Percentiles rank a stretch among this genome's conserved stretches.
phyloP scores from a whole-genome alignment of 2,113 vertebrate species.

The Anser cygnoides region DNA sequence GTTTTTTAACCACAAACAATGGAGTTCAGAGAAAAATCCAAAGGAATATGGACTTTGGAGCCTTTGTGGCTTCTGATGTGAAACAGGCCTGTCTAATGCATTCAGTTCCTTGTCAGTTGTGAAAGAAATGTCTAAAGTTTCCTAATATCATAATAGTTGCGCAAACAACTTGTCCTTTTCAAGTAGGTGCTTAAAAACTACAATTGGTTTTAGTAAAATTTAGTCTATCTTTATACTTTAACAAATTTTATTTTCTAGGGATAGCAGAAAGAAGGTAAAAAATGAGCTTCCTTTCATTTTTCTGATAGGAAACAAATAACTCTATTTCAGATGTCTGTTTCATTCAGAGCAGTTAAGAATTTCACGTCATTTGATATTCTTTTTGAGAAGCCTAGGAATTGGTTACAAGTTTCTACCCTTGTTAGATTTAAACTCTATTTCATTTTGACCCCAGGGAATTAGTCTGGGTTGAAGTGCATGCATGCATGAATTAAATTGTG shows the following conservation, averaged over 20 bases:
- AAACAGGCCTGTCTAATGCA: conserved; percentile 51
- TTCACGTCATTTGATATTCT: conserved; percentile 14
- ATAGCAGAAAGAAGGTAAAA: neutral
- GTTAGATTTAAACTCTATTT: conserved; percentile 25
- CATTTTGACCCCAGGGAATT: neutral
- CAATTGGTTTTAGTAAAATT: conserved; percentile 12
- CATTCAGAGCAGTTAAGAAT: conserved; percentile 15
- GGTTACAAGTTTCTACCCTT: neutral
- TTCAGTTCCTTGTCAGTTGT: conserved; percentile 48
- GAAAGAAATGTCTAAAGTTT: conserved; percentile 64
- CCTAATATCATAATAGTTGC: conserved; percentile 49
- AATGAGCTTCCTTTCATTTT: neutral
- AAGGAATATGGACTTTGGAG: conserved; percentile 28
- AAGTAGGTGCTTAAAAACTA: conserved; percentile 31
- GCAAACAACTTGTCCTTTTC: conserved; percentile 38
- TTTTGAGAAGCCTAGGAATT: conserved; percentile 12
- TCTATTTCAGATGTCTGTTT: neutral
- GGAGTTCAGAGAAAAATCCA: conserved; percentile 47
- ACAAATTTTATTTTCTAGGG: neutral
- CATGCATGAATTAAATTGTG: conserved; percentile 22
- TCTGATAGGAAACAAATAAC: neutral
- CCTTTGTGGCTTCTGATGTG: conserved; percentile 55
- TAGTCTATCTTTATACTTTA: neutral
- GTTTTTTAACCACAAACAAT: conserved; percentile 54
- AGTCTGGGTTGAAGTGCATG: neutral